These are phyloP conservation scores for Eulemur albifrons DNA, from an alignment of 2,797 vertebrate species.

Conservation along the genomic window DNA sequence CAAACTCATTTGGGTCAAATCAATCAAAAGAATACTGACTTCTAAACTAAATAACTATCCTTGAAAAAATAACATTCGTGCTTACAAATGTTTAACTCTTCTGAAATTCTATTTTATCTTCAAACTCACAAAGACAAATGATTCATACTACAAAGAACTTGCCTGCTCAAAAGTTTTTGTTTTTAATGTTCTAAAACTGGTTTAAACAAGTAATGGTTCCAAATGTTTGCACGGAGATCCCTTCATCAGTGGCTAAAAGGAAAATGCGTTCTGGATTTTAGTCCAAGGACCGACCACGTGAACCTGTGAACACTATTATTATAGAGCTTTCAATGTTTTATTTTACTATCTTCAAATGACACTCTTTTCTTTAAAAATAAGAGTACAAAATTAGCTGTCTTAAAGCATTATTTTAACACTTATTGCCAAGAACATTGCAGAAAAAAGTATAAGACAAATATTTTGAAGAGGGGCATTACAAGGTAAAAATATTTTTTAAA, in stretches of 20 bases:
- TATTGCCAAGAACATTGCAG: neutral
- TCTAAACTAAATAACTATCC: neutral
- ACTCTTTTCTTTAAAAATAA: neutral
- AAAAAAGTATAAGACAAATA: neutral
- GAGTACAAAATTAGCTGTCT: neutral
- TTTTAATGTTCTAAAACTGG: slow-evolving; percentile 57
- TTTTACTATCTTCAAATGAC: neutral
- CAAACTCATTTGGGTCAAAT: neutral
- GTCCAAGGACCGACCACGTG: neutral
- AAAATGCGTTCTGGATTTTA: slow-evolving; percentile 40
- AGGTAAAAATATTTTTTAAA: neutral
- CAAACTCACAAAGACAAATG: slow-evolving; percentile 47
- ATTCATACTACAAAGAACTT: slow-evolving; percentile 40
- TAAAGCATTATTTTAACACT: neutral
- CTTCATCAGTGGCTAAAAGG: neutral
- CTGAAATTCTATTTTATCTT: slow-evolving; percentile 43
- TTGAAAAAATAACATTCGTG: neutral
- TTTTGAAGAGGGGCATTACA: neutral
- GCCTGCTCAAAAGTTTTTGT: neutral
- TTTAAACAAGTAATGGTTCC: slow-evolving; percentile 62
- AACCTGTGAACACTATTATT: neutral
- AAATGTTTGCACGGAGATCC: slow-evolving; percentile 12
- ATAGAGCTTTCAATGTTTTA: neutral
- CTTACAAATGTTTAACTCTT: slow-evolving; percentile 35
- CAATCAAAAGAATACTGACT: neutral